Evolutionary conservation across 2,888 invertebrate genomes (phyloP), one percentile per base, ranked within the genome.

Genomic region (Drosophila conformis): DNA sequence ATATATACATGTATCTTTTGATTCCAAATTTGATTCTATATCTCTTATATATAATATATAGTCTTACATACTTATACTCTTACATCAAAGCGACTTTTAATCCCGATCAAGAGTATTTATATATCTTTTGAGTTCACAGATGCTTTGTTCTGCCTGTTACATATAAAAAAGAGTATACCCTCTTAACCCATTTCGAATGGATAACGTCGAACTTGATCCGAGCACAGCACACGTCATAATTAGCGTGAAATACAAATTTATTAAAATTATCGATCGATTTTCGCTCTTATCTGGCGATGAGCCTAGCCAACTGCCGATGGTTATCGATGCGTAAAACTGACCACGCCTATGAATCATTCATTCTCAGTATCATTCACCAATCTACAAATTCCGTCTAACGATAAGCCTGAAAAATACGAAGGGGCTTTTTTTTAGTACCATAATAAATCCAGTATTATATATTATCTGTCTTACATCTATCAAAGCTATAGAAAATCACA

Each of bases 341-440:
- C 86, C 86, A 77, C 40, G 58, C 49, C 40, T n/a, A 73, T 86
- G 83, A 83, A 63, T 83, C 83, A 83, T 75, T 49, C n/a, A 48
- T 46, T 46, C 21, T 40, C 40, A 70, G 69, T 68, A 67, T 36
- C 46, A 35, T 53, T 66, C 36, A 29, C 33, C 54, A 61, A 73
- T 74, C 69, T 54, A 65, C 25, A 40, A 51, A 42, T 27, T 6
- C 6, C n/a, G 18, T 27, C 10, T 53, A 46, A n/a, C 21, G 60
- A 76, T 64, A 68, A 57, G 59, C 11, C 29, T 27, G 11, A 31
- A 27, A 25, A 18, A 59, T 35, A 46, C 33, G 1, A n/a, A n/a
- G 31, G 29, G 29, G 8, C 2, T 27, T 36, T 35, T 40, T 21
- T 57, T 51, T 25, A 27, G 18, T 18, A 29, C 6, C 27, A 49